A percentile compares a stretch with the other conserved stretches of the same genome.
phyloP scores from a whole-genome alignment of 2,797 vertebrate genomes.

The Avahi laniger region DNA sequence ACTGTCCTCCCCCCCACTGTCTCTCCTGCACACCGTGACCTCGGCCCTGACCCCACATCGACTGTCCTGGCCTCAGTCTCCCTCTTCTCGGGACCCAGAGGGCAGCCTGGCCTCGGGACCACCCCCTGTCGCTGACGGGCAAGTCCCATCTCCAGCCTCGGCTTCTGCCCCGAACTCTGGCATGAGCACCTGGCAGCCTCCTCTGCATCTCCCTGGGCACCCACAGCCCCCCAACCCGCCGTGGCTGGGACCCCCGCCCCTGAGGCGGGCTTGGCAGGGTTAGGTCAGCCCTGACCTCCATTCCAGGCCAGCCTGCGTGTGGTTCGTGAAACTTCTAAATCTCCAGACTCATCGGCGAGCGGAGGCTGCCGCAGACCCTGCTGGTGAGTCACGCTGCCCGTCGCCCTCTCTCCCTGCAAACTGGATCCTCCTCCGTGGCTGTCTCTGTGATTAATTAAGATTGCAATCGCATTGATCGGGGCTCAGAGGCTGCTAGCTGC shows the following conservation, averaged over 20 bases:
- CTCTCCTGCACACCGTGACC: not conserved
- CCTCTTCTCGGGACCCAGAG: not conserved
- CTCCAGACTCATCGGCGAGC: not conserved
- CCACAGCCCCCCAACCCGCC: too few relatives aligned
- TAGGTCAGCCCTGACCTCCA: fast-evolving
- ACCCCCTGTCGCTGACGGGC: not conserved
- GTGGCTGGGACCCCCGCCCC: not conserved
- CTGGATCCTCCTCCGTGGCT: not conserved
- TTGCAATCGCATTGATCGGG: conserved; percentile 43
- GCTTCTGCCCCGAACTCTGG: not conserved
- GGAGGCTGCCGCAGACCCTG: too few relatives aligned
- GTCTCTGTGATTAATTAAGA: conserved; percentile 57
- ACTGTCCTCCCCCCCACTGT: not conserved
- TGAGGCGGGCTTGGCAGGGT: fast-evolving
- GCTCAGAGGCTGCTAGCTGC: not conserved
- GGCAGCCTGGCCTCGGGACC: not conserved
- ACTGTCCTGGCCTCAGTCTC: not conserved
- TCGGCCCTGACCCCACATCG: not conserved
- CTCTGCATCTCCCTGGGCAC: not conserved
- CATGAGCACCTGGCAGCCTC: too few relatives aligned
- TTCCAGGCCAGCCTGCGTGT: fast-evolving
- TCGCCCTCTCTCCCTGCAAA: not conserved
- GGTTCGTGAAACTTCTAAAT: fast-evolving
- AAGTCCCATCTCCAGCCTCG: not conserved
- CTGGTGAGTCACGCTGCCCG: not conserved